Base-by-base conservation (phyloP, 2,797 vertebrate species). In the Pseudomugil gertrudae region DNA sequence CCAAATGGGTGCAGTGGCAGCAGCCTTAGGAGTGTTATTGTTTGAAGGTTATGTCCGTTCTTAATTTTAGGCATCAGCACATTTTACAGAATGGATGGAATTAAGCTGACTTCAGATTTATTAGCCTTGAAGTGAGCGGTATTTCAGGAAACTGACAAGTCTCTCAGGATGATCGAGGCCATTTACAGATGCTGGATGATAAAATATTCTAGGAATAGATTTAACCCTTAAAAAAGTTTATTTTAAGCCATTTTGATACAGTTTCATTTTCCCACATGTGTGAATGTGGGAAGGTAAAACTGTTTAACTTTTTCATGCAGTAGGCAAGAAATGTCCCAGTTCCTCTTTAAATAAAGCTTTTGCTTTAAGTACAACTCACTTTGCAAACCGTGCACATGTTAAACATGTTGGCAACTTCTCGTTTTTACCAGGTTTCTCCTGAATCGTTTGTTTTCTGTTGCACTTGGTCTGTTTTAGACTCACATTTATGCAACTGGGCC, bases 401-500 rank as follows among this genome's bases (percentile, higher is more conserved):
- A 77, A 29, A 17, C 40, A 47, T 72, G 52, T 55, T 9, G 32
- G 60, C 10, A 69, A 33, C 50, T 48, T 51, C 29, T 74, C 2
- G 8, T 51, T 63, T 74, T 59, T 38, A 45, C 64, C 30, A 74
- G 54, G 51, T 53, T 36, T 56, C 13, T 61, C 36, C 48, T 79
- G 51, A 60, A 76, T 30, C 52, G 30, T 63, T 53, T 50, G 29
- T 53, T 54, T 74, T 60, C 32, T 66, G 51, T 57, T 43, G 51
- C 50, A 33, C 70, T 70, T 3, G 7, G 57, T 36, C 9, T 63
- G 60, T 21, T 72, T 79, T 57, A 54, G 3, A 66, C 66, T 59
- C 36, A 55, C 50, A 67, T 77, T 83, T 66, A 72, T 84, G 74
- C 54, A 87, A 77, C 57, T 84, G 59, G 82, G 84, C 54, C 81